Base-by-base conservation (phyloP, 2,888 invertebrate genomes). In the Apodemia duryi region DNA sequence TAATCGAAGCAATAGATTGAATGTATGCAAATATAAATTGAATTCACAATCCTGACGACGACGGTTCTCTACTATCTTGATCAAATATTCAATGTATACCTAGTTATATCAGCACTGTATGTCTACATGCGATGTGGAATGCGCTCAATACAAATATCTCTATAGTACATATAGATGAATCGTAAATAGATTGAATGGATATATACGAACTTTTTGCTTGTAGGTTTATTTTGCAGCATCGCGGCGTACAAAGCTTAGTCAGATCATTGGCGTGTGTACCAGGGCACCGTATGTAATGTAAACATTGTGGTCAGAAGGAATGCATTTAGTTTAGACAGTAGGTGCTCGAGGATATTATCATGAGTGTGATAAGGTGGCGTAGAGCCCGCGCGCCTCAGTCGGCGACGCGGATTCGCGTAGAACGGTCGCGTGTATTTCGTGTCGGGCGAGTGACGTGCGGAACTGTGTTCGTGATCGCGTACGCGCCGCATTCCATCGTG, bases 401-500 rank as follows among this genome's bases (percentile, higher is more conserved):
- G 78, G 86, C 88, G 88, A 83, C 88, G 88, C 90, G 91, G 85
- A 85, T 88, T 91, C 91, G 91, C 88, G 84, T 83, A 81, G 88
- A 81, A 83, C 91, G 91, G 93, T 91, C 90, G 92, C 76, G 77
- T 85, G 81, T 79, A 73, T 75, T 80, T 80, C 75, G 78, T 82
- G 76, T 80, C 79, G 74, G 74, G 67, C 66, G 70, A 82, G 86
- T 85, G 86, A 85, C 86, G 88, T 82, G 81, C 86, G 82, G 81
- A 84, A 83, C 83, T 82, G 85, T 83, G 85, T 84, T 86, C 84
- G 87, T 83, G 84, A 81, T 88, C 88, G 89, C 89, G 90, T 91
- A 91, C 90, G 91, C 91, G 91, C 91, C 88, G 91, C 91, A 91
- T 91, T 90, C 91, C 91, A 91, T 88, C 90, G 91, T 89, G 91